Evolutionary conservation across 2,113 vertebrate species (phyloP), one percentile per base, ranked within the genome.

Genomic region (Chelonoidis abingdonii): DNA sequence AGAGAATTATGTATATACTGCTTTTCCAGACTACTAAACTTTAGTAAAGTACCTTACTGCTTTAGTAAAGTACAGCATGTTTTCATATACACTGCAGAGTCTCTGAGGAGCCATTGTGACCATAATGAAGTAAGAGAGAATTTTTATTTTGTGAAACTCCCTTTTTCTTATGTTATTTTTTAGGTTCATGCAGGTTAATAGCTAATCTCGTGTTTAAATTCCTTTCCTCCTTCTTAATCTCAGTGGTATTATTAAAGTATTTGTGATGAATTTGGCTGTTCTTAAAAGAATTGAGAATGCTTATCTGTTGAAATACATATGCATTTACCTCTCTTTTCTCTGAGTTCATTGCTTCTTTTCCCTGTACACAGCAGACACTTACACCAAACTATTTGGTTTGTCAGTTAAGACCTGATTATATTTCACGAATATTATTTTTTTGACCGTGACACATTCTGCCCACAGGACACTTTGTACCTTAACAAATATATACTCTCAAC

Each of bases 141-240:
- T 47, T 57, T 78, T 78, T 78, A 5, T 75, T 87, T 84, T 79
- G 38, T 47, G 12, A 93, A 87, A 92, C 4, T 75, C 83, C 90
- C 79, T 81, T 88, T 38, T 86, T 54, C 52, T 92, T 16, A 31
- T 16, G 22, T n/a, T 44, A 80, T 44, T 57, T 89, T 89, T 85
- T 41, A 53, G 41, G 53, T 53, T 41, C 12, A 89, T 19, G 69
- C 50, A 84, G 29, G 35, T 69, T 80, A 88, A 90, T 31, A 31
- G 24, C 22, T 69, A 35, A 5, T 38, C 72, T 89, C 65, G 3
- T n/a, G 29, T 4, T 4, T 57, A 7, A 76, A 44, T 75, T 83
- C 57, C 82, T 49, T 83, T 89, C 65, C 57, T 85, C 79, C 65
- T 76, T 31, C 72, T 93, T 87, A 31, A 90, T 93, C 82, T 92